Conservation (phyloP, 2,113 vertebrate species). For the Campylomormyrus tamandua region DNA sequence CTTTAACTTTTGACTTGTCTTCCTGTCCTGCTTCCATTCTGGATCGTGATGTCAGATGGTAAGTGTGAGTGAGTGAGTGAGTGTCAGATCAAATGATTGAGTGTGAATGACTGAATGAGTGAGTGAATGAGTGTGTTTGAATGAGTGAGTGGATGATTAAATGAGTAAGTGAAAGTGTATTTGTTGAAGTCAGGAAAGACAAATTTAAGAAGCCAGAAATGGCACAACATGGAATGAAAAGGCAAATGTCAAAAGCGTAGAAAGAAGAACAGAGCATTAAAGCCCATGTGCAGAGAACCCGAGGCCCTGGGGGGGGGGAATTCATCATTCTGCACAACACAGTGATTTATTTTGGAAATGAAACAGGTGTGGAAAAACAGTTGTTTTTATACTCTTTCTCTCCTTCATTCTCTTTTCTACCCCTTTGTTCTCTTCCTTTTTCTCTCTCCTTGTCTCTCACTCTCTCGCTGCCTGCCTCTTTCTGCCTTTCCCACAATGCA, state of each 20-base stretch:
- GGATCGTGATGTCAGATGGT: conserved; percentile 61
- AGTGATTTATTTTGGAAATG: neutral
- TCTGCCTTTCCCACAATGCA: neutral
- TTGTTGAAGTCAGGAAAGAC: neutral
- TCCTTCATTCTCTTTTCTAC: neutral
- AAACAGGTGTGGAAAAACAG: neutral
- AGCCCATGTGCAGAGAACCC: neutral
- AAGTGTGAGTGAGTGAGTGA: conserved; percentile 41
- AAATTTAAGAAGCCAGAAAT: neutral
- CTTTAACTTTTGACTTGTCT: conserved; percentile 33
- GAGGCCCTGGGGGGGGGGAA: neutral
- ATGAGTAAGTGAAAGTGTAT: neutral
- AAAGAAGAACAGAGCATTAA: neutral
- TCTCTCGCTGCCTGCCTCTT: neutral
- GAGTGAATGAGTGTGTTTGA: neutral
- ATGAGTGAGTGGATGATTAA: neutral
- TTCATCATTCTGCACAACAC: neutral
- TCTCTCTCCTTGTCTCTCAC: neutral
- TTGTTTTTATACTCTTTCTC: neutral
- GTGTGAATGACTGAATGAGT: too few relatives aligned
- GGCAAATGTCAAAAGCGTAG: neutral
- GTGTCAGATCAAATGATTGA: neutral
- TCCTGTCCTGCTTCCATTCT: conserved; percentile 44
- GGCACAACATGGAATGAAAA: neutral
- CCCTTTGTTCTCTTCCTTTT: neutral